These are phyloP conservation scores for Gymnoscopelus microlampas DNA, from an alignment of 2,797 vertebrate genomes.

Conservation along the genomic window DNA sequence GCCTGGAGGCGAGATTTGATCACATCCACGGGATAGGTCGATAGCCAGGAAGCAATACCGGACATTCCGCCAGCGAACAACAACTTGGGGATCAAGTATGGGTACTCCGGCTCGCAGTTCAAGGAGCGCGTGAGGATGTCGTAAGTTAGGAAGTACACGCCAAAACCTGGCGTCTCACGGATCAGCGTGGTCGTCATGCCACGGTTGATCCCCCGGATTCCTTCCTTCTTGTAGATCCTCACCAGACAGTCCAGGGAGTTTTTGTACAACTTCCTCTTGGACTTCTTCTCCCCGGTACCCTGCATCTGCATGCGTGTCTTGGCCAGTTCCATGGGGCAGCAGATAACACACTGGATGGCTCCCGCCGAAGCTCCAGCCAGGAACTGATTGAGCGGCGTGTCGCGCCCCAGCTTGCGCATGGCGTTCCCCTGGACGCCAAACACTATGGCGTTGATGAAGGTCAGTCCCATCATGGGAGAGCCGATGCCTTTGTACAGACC, in stretches of 20 bases:
- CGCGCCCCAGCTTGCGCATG: constrained; percentile 87
- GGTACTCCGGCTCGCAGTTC: constrained; percentile 91
- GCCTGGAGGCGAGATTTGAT: constrained; percentile 97
- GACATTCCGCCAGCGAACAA: constrained; percentile 94
- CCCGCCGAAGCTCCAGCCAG: constrained; percentile 93
- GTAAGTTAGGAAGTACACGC: constrained; percentile 95
- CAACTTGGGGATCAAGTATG: constrained; percentile 92
- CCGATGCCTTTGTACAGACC: constrained; percentile 98
- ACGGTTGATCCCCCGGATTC: constrained; percentile 89
- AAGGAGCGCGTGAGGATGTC: constrained; percentile 89
- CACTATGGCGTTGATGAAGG: constrained; percentile 98
- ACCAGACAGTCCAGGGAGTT: constrained; percentile 95
- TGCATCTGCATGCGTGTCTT: constrained; percentile 99
- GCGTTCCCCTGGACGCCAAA: constrained; percentile 97
- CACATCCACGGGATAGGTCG: constrained; percentile 96
- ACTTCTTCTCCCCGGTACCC: constrained; percentile 91
- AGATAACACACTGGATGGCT: constrained; percentile 93
- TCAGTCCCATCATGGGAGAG: constrained; percentile 97
- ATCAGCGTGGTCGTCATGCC: constrained; percentile 95
- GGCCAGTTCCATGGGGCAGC: constrained; percentile 97
- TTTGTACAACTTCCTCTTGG: constrained; percentile 88
- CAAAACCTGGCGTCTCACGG: constrained; percentile 94
- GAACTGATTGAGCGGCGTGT: constrained; percentile 96
- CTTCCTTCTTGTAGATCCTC: constrained; percentile 92
- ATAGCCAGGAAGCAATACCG: constrained; percentile 94